Evolutionary conservation across 2,888 invertebrate genomes (phyloP), one percentile per base, ranked within the genome.

Genomic region (Torymus texanus): DNA sequence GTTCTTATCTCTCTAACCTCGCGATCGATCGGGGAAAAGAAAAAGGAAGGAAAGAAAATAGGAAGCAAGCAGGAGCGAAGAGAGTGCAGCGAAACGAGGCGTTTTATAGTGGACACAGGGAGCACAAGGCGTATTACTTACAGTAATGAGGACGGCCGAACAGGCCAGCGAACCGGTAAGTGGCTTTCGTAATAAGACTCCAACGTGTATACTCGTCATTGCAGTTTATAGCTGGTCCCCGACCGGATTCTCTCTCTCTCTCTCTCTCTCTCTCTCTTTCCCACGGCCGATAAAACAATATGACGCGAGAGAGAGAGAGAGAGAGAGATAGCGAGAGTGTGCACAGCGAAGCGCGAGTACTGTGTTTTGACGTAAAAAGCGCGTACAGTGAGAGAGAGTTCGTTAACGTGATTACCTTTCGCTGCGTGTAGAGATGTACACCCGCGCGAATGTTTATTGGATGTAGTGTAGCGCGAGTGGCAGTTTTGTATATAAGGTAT

Each of bases 161-260:
- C 14, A 16, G 41, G 0, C 58, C 18, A 56, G 29, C 56, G 58
- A 72, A 59, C 29, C 24, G 65, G 59, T 68, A 73, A 77, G 74
- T 77, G 74, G 59, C 65, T 74, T 77, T 77, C 73, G 70, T 77
- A 80, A 70, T 74, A 74, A 70, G 74, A 70, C 72, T 18, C 53
- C 71, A 4, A 5, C 10, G 29, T 8, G 55, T 13, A 24, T 55
- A 62, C 41, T 41, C 75, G 21, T 68, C 75, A 21, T 21, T 56
- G 61, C 62, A 41, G 41, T 70, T 70, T 70, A 70, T 70, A 50
- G 63, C 18, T 51, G 61, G 61, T 67, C 18, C 18, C 18, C 41
- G 55, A 56, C 41, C 14, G 24, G 11, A 29, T 2, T 3, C 16
- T 61, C 16, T n/a, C 41, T 71, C 58, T 58, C n/a, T 59, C 12